Evolutionary conservation across 2,888 invertebrate species (phyloP), one percentile per base, ranked within the genome.

Genomic region (Melanostoma mellinum): DNA sequence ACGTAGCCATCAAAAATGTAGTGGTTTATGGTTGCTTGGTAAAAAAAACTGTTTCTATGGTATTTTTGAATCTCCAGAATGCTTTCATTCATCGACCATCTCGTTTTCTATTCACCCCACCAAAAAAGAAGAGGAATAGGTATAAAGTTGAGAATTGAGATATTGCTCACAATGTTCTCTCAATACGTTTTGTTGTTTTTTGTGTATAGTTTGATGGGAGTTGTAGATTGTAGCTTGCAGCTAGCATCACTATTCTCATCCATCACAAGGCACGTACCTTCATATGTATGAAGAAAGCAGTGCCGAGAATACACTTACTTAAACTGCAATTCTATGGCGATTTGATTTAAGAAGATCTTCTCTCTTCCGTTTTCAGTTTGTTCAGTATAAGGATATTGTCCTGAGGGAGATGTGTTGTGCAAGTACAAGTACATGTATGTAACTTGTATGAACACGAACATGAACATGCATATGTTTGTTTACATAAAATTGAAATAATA

Each of bases 211-310:
- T 20, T 20, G 20, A 20, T 20, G 20, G 20, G 20, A 1, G 20
- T 20, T 20, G 20, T 20, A 20, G 20, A 20, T 10, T 20, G 40
- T 44, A 56, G 58, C 75, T 53, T 71, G 33, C 40, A 65, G 50
- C 38, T 53, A 33, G 52, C 38, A 69, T 74, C 50, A 74, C 68
- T 69, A 55, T 71, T 75, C 80, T 52, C 69, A 80, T 76, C 76
- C 80, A 80, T 80, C 71, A 76, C 30, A 80, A 76, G 71, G 71
- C 53, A 36, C 8, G 80, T 76, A 80, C 80, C 76, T 80, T 20
- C 36, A 20, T 20, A n/a, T 46, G 38, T 50, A 30, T 38, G 48
- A 48, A 71, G 71, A 60, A 60, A 65, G 65, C 76, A 80, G 53
- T 65, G 55, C 44, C 48, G 48, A 69, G 63, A 35, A n/a, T 50